Evolutionary conservation across 2,888 invertebrate genomes (phyloP).

Genomic region (Dryadula phaetusa): DNA sequence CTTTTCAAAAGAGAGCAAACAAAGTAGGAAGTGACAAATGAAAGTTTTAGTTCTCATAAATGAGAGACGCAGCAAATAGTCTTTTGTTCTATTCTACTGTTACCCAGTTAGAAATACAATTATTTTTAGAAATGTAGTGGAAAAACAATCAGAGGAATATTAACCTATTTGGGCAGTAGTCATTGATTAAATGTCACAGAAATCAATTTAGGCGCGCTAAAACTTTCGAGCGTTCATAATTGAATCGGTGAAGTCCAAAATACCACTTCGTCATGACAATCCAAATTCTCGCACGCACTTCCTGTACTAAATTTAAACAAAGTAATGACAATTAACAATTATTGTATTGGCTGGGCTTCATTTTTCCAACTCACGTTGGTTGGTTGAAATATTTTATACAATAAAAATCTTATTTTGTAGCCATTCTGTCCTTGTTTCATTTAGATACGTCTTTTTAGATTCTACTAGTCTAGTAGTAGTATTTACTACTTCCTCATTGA

Average conservation of each 20-base stretch:
- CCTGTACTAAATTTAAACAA: slow-evolving; percentile 66
- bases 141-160: neutral
- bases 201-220: slow-evolving; percentile 33
- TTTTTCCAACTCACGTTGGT: neutral
- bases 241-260: slow-evolving; percentile 33
- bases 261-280: slow-evolving; percentile 49
- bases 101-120: neutral
- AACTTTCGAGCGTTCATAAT: slow-evolving; percentile 37
- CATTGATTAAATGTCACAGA: slow-evolving; percentile 25
- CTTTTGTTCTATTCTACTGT: neutral
- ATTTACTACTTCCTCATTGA: too few relatives aligned
- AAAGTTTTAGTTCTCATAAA: neutral
- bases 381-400: neutral
- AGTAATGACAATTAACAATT: slow-evolving; percentile 20
- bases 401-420: too few relatives aligned
- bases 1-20: slow-evolving; percentile 1
- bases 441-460: too few relatives aligned
- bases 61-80: neutral
- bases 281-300: slow-evolving; percentile 78
- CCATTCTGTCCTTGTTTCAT: too few relatives aligned
- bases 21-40: neutral
- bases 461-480: too few relatives aligned
- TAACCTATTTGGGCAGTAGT: slow-evolving; percentile 9
- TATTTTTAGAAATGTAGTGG: neutral
- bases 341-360: neutral